A percentile compares a stretch with the other conserved stretches of the same genome.
Conservation (phyloP, 1,140 invertebrate species). For the Neodiprion pinetum region DNA sequence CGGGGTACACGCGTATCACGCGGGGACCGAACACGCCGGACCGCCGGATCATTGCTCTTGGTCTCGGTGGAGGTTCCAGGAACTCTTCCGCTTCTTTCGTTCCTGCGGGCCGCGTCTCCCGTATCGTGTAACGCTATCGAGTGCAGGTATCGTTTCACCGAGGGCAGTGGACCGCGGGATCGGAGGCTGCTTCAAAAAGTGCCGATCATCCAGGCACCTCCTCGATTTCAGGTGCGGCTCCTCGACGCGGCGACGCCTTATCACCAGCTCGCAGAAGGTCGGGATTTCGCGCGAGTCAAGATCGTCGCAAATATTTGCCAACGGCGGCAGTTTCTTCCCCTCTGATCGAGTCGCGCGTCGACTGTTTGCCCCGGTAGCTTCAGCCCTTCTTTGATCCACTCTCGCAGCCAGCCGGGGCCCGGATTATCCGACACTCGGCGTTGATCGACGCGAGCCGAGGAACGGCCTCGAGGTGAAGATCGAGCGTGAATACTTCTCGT, state of each 20-base stretch:
- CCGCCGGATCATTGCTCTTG: not conserved
- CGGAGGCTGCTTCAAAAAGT: not conserved
- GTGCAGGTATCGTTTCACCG: not conserved
- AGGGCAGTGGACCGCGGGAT: not conserved
- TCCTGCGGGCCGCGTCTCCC: too few relatives aligned
- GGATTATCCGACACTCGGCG: not conserved
- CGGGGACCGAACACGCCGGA: too few relatives aligned
- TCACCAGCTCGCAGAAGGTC: not conserved
- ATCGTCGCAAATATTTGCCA: conserved; percentile 34
- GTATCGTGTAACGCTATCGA: not conserved
- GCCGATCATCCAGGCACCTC: not conserved
- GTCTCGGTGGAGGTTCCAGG: not conserved
- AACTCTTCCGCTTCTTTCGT: conserved; percentile 4
- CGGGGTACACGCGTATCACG: not conserved
- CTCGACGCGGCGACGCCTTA: not conserved
- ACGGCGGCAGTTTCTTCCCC: conserved; percentile 30
- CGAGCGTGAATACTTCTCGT: conserved; percentile 2
- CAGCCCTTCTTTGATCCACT: not conserved
- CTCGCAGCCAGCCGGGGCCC: conserved; percentile 7
- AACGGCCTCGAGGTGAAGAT: conserved; percentile 13
- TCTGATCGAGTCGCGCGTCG: conserved; percentile 20
- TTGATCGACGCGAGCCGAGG: conserved; percentile 16
- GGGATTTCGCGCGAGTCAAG: conserved; percentile 32
- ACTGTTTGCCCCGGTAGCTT: conserved; percentile 9
- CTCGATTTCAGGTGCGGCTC: not conserved